Base-by-base conservation (phyloP, 2,797 vertebrate genomes). In the Jordanella pulchra region DNA sequence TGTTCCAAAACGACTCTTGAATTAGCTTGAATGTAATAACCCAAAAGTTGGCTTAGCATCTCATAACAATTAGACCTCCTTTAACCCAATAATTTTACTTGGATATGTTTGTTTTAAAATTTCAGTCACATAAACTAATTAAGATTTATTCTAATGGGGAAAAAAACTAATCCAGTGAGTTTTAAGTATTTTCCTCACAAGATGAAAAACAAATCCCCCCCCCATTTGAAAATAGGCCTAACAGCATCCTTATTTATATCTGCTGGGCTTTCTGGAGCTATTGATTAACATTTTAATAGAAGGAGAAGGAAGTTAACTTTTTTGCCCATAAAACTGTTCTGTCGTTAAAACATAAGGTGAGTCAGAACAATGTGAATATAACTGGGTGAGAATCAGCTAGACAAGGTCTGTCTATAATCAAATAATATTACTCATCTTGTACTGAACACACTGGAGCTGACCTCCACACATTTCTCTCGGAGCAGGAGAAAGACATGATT, bases 1-100 rank as follows among this genome's bases (percentile, higher is more conserved):
- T 66, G 30, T 73, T 53, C 60, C 47, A 54, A 69, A 67, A 70
- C 51, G 30, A 28, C 72, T 76, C 23, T 61, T 4, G 30, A 55
- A 15, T 15, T 1, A 56, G 53, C 69, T 75, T 67, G 3, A 51
- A 75, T 53, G n/a, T 51, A 48, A 63, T 71, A 7, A 35, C 68
- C 67, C 67, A 67, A 7, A 64, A 71, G 42, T 61, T 13, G 28
- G 17, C 74, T 76, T 85, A 27, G 21, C 47, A 54, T 76, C 45
- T 58, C 4, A 32, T 70, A 21, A 65, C 71, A 14, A 71, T 71
- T 53, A 69, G 44, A 53, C 2, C 21, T 30, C 25, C 23, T 71
- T 71, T 69, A 25, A 69, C 53, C 14, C 23, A 51, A 23, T 53
- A 42, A 28, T 11, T 50, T 65, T 25, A 56, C 47, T 51, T 0